Conservation (phyloP, 2,113 vertebrate genomes). For the Chionomys nivalis region DNA sequence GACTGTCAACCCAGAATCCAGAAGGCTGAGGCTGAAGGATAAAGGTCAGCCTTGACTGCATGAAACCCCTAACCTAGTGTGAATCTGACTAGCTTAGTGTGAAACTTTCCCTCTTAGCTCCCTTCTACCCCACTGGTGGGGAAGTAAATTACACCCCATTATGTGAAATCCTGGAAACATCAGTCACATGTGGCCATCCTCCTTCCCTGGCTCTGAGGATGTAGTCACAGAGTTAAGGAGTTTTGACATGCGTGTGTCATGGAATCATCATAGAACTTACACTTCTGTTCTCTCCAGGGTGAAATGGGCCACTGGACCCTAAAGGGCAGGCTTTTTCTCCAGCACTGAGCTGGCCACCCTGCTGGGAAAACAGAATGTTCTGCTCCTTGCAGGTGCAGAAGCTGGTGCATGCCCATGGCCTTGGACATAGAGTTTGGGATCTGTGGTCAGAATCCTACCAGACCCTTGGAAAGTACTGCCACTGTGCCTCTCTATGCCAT, state of each 20-base stretch:
- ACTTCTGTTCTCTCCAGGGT: slow-evolving; percentile 33
- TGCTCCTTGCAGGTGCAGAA: too few relatives aligned
- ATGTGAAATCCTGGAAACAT: background rate
- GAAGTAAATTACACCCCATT: background rate
- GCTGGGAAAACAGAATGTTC: too few relatives aligned
- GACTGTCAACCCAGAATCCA: background rate
- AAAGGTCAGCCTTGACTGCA: background rate
- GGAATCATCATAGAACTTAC: background rate
- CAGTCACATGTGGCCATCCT: background rate
- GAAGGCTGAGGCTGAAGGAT: background rate
- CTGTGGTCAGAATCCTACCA: background rate
- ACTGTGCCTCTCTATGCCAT: background rate
- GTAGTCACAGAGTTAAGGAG: background rate
- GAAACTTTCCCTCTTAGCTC: too few relatives aligned
- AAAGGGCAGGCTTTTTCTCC: background rate
- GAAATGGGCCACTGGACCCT: background rate
- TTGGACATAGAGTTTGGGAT: background rate
- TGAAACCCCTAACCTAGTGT: background rate
- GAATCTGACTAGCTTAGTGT: background rate
- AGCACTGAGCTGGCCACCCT: background rate
- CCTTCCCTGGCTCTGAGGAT: background rate
- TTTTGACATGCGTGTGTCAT: background rate
- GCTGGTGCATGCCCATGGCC: too few relatives aligned
- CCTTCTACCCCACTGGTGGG: background rate
- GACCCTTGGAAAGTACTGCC: background rate